phyloP scores from a whole-genome alignment of 2,888 invertebrate species.

The Sarcophaga carnaria region DNA sequence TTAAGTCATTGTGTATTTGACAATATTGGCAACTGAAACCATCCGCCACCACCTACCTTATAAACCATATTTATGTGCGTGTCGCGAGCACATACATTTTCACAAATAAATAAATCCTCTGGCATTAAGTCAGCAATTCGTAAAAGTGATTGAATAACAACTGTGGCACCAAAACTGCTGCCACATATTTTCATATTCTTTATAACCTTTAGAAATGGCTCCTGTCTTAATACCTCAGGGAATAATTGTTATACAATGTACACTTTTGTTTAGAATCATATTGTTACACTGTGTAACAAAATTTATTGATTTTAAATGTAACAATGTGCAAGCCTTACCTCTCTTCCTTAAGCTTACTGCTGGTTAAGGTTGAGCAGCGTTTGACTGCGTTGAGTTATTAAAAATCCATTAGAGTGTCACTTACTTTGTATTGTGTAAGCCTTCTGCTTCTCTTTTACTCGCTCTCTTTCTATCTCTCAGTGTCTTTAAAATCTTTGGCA shows the following conservation, averaged over 20 bases:
- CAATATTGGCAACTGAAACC: too few relatives aligned
- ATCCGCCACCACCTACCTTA: too few relatives aligned
- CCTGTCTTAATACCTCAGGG: background rate
- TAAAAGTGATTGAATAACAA: conserved; percentile 15
- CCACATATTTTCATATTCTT: background rate
- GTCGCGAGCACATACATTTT: conserved; percentile 15
- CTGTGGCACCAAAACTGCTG: conserved; percentile 39
- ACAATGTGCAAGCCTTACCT: too few relatives aligned
- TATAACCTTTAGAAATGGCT: background rate
- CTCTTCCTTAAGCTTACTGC: too few relatives aligned
- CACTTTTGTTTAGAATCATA: too few relatives aligned
- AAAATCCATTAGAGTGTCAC: conserved; percentile 58
- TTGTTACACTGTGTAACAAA: background rate
- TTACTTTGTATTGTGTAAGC: conserved; percentile 14
- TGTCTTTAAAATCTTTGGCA: conserved; percentile 7
- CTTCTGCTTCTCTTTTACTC: background rate
- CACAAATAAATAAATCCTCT: conserved; percentile 15
- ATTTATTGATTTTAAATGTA: conserved; percentile 23
- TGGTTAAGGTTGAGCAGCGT: too few relatives aligned
- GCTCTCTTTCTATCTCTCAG: too few relatives aligned
- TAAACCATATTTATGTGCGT: conserved; percentile 13
- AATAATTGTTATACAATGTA: too few relatives aligned
- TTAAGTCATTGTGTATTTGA: too few relatives aligned
- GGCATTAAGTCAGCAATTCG: conserved; percentile 1
- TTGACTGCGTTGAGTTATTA: conserved; percentile 34